Conservation (phyloP, 2,113 vertebrate species). For the Oreochromis niloticus region DNA sequence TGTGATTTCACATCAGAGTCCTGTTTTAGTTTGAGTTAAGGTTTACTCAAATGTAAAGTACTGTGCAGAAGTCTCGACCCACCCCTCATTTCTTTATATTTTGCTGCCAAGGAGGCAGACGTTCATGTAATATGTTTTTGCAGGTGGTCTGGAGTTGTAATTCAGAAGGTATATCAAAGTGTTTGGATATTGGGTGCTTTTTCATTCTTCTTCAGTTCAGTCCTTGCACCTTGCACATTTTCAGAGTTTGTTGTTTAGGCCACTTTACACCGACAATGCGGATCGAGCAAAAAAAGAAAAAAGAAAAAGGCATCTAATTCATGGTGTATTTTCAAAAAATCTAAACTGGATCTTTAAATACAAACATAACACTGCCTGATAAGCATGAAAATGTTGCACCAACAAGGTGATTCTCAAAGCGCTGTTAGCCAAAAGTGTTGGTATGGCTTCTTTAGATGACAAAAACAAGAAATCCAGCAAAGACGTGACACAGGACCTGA, state of each 20-base stretch:
- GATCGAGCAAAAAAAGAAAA: fast-evolving
- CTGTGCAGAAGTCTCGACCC: not conserved
- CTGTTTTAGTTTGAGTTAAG: not conserved
- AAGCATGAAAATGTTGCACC: not conserved
- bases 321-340: not conserved
- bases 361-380: not conserved
- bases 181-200: not conserved
- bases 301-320: not conserved
- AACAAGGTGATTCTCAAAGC: not conserved
- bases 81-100: not conserved
- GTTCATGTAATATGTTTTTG: not conserved
- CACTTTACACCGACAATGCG: not conserved
- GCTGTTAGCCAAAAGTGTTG: not conserved
- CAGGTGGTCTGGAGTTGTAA: not conserved
- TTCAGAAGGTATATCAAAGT: not conserved
- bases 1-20: not conserved
- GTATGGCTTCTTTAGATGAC: not conserved
- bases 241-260: not conserved
- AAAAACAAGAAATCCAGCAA: not conserved
- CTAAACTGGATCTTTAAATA: not conserved
- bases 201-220: not conserved
- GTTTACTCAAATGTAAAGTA: not conserved
- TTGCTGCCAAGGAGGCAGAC: not conserved
- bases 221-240: not conserved
- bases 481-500: no score